Evolutionary conservation across 2,113 vertebrate species (phyloP), one percentile per base, ranked within the genome.

Genomic region (Alethe castanea): DNA sequence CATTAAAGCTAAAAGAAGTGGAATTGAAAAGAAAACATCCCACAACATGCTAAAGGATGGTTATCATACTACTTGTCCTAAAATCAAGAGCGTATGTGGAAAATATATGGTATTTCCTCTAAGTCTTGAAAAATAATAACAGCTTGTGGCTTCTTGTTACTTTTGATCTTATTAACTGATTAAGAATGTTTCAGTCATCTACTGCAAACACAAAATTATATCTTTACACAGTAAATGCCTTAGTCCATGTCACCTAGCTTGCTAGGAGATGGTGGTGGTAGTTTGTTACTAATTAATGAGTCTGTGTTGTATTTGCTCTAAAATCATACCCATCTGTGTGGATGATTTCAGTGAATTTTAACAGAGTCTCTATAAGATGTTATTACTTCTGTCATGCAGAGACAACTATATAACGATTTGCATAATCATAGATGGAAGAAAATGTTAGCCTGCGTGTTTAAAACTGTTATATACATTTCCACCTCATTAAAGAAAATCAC

Each of bases 401-500:
- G 81, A 71, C 80, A 93, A 72, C 77, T 96, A 81, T 95, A 31
- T 88, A 73, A 92, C 0, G 44, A 80, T 97, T 93, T 91, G 45
- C 78, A 94, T 97, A 96, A 90, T 94, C 83, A 56, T 57, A 94
- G 81, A 85, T 19, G 28, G 86, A 91, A 19, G 77, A 67, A 94
- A 93, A 93, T 67, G 52, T 90, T 96, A 59, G 8, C 72, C 69
- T 90, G 70, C 52, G 54, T 89, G 87, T 96, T 88, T 86, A 82
- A 96, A 97, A 92, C 53, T 57, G 77, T 96, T 76, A 86, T 94
- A 84, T 71, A 77, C 57, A 74, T 91, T 79, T 90, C 81, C 74
- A 86, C 64, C 60, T 95, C 42, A 40, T 96, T 97, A 95, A 86
- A 82, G 89, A 94, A 95, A 96, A 91, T 44, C 86, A 67, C 66